Percentiles rank a stretch among this genome's conserved stretches.
These are phyloP conservation scores for Paramisgurnus dabryanus DNA, from an alignment of 2,113 vertebrate species.

Conservation along the genomic window DNA sequence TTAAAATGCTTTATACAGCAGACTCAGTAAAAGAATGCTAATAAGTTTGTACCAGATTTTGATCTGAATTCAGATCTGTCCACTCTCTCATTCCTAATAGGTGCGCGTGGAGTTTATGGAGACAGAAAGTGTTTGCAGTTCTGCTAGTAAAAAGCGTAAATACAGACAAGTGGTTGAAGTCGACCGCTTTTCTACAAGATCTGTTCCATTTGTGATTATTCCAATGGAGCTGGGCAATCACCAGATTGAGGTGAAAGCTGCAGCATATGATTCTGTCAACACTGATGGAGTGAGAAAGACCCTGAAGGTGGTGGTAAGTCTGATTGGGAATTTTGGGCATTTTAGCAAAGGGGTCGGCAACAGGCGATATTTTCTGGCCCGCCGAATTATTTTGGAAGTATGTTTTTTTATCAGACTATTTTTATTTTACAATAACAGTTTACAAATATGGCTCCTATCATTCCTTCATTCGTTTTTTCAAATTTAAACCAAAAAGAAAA, in stretches of 20 bases:
- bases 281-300: slow-evolving; percentile 40
- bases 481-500: too few relatives aligned
- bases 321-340: neutral
- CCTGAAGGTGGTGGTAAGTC: slow-evolving; percentile 54
- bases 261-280: neutral
- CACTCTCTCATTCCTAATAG: slow-evolving; percentile 47
- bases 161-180: slow-evolving; percentile 56
- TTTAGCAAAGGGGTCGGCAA: too few relatives aligned
- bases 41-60: neutral
- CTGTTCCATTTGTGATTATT: slow-evolving; percentile 74
- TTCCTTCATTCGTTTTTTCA: too few relatives aligned
- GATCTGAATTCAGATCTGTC: neutral
- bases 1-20: too few relatives aligned
- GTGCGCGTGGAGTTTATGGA: slow-evolving; percentile 75
- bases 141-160: slow-evolving; percentile 70
- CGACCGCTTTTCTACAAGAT: slow-evolving; percentile 52
- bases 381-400: too few relatives aligned
- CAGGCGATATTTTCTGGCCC: too few relatives aligned
- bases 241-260: slow-evolving; percentile 70
- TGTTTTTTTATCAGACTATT: too few relatives aligned
- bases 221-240: slow-evolving; percentile 73
- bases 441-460: too few relatives aligned
- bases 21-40: neutral
- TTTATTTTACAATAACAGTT: too few relatives aligned
- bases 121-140: slow-evolving; percentile 77